Percentiles rank a stretch among this genome's conserved stretches.
Conservation (phyloP, 2,888 invertebrate species). For the Drosophila picticornis region DNA sequence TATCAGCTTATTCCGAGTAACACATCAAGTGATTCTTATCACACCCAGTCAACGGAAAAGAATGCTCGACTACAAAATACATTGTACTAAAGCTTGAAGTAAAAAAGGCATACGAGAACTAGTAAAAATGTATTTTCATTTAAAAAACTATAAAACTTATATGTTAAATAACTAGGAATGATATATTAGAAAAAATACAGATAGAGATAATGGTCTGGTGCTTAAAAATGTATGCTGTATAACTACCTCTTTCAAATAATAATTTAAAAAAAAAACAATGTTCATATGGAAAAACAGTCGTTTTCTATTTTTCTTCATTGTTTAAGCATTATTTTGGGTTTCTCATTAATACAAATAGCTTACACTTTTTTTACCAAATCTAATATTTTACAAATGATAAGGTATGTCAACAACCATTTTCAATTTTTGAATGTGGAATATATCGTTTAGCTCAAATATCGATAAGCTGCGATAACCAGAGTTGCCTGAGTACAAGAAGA, state of each 20-base stretch:
- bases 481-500: neutral
- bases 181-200: neutral
- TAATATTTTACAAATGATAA: neutral
- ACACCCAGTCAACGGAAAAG: neutral
- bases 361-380: neutral
- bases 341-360: neutral
- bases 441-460: neutral
- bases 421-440: neutral
- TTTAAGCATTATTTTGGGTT: neutral
- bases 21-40: conserved; percentile 43
- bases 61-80: conserved; percentile 23
- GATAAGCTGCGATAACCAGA: neutral
- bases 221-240: neutral
- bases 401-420: neutral
- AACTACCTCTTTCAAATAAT: neutral
- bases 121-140: neutral
- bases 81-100: neutral
- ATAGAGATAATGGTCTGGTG: neutral
- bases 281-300: neutral
- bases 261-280: neutral
- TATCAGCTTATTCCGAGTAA: conserved; percentile 36
- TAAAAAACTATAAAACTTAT: neutral
- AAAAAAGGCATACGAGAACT: neutral
- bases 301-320: neutral
- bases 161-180: neutral